Evolutionary conservation across 2,113 vertebrate genomes (phyloP), one percentile per base, ranked within the genome.

Genomic region (Trematomus loennbergii): DNA sequence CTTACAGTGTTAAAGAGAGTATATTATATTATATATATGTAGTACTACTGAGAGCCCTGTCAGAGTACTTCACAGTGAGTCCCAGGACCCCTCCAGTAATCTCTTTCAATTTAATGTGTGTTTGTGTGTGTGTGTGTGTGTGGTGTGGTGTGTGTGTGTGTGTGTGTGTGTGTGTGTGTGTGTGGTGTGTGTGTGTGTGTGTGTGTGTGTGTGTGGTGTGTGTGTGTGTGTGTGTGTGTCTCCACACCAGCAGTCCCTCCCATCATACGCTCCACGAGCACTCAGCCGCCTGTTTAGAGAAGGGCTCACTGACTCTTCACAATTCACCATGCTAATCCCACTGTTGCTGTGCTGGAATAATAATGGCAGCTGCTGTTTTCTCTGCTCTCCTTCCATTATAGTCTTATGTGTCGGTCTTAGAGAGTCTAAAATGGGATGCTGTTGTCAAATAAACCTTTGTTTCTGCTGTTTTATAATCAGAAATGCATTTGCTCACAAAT

Each of bases 101-200:
- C 86, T 84, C 45, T 92, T 93, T 93, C 90, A 89, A 90, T 89
- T 89, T 88, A 70, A 79, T 62, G 67, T 68, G 29, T 75, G 67
- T 68, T 78, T 64, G 72, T 68, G 29, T 75, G 67, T 62, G 67
- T 68, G 29, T 75, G 67, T 62, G 67, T 68, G 29, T 75, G 67
- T 62, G 67, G 29, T 75, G 67, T 62, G 67, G 29, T 75, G 67
- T 62, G 67, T 68, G 29, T 75, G 67, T 62, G 67, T 68, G 29
- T 75, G 67, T 62, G 67, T 68, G 29, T 75, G 67, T 62, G 67
- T 68, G 29, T 75, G 67, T 62, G 67, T 68, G 29, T 75, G 64
- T 68, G 79, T 64, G 72, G 75, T 83, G 67, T 68, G 79, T 64
- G 72, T 62, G 67, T 68, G 29, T 75, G 67, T 68, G 79, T 64